These are phyloP conservation scores for Pegoplata infirma DNA, from an alignment of 2,888 invertebrate species.

Conservation along the genomic window DNA sequence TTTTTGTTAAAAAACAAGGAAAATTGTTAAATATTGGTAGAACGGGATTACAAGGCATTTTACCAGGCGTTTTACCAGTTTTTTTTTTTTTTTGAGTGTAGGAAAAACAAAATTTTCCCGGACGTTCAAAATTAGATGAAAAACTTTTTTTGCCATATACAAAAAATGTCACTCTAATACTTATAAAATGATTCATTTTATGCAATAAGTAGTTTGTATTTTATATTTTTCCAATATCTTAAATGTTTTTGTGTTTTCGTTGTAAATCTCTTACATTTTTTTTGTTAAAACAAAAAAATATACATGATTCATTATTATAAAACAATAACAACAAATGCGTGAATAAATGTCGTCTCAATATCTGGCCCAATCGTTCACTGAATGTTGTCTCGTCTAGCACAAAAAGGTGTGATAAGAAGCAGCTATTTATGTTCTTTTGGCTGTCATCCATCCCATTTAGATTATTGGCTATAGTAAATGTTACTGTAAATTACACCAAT, in stretches of 20 bases:
- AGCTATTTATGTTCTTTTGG: slow-evolving; percentile 24
- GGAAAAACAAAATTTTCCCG: no score
- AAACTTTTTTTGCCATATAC: neutral
- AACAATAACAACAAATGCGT: slow-evolving; percentile 30
- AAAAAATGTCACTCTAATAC: neutral
- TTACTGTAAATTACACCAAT: slow-evolving; percentile 12
- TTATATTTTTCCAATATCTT: neutral
- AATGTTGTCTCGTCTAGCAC: neutral
- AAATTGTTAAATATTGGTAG: no score
- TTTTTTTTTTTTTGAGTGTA: no score
- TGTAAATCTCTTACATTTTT: neutral
- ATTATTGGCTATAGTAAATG: slow-evolving; percentile 15
- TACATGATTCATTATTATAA: slow-evolving; percentile 33
- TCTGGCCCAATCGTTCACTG: slow-evolving; percentile 12
- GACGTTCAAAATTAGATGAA: neutral
- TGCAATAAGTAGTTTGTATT: no score
- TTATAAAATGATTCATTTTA: neutral
- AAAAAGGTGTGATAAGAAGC: slow-evolving; percentile 32
- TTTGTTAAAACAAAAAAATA: neutral
- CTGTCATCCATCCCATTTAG: slow-evolving; percentile 3
- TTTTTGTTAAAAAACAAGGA: no score
- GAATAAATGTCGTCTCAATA: slow-evolving; percentile 41
- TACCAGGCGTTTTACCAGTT: no score
- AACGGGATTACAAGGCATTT: no score
- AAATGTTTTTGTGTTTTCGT: neutral